Evolutionary conservation across 2,797 vertebrate species (phyloP).

Genomic region (Karalla daura): DNA sequence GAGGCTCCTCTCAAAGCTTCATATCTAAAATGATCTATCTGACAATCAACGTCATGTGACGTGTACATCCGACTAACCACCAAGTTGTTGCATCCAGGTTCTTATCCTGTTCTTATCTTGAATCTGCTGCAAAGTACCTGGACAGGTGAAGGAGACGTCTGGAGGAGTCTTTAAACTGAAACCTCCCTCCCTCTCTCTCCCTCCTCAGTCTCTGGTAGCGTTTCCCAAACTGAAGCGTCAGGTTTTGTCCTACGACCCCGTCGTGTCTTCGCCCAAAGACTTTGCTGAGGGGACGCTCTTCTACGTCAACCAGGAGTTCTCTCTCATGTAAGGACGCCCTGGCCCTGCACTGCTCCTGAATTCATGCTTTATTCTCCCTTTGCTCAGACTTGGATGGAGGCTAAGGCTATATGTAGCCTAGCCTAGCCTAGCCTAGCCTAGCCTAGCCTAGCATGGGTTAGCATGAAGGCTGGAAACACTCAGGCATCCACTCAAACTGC

Average conservation of each 20-base stretch:
- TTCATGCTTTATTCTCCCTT: too few relatives aligned
- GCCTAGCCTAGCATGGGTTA: neutral
- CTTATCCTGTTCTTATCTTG: too few relatives aligned
- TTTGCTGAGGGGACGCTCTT: constrained; percentile 98
- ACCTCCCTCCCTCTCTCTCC: neutral
- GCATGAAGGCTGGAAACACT: neutral
- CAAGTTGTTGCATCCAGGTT: too few relatives aligned
- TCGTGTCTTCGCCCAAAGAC: constrained; percentile 98
- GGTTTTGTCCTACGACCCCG: constrained; percentile 94
- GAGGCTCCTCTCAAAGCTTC: too few relatives aligned
- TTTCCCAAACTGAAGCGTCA: constrained; percentile 99
- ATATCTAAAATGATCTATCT: too few relatives aligned
- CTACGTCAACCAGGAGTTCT: constrained; percentile 99
- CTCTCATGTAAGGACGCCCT: constrained; percentile 91
- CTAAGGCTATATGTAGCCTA: neutral
- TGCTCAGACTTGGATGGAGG: neutral
- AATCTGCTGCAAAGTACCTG: too few relatives aligned
- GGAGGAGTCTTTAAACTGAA: too few relatives aligned
- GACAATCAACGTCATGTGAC: too few relatives aligned
- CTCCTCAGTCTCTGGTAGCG: constrained; percentile 93
- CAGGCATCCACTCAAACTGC: neutral
- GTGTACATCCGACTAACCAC: too few relatives aligned
- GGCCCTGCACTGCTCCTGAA: too few relatives aligned
- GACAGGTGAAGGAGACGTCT: too few relatives aligned
- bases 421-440: neutral